Evolutionary conservation across 2,113 vertebrate species (phyloP).

Genomic region (Chionomys nivalis): DNA sequence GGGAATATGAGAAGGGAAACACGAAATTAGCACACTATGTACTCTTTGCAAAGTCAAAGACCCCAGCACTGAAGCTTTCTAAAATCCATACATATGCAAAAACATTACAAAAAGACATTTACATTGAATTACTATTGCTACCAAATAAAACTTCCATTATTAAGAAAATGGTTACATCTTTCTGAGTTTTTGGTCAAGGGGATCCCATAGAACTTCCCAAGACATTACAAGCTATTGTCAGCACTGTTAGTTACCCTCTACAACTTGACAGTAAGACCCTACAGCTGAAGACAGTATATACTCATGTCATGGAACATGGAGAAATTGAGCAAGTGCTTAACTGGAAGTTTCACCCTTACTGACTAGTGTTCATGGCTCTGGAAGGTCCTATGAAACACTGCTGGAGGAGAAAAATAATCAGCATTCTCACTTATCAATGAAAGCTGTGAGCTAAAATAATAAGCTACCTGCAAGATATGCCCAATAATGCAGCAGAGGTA

Average conservation of each 20-base stretch:
- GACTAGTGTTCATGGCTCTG: background rate
- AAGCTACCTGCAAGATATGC: background rate
- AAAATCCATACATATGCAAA: background rate
- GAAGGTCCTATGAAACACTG: background rate
- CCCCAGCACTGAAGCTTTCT: background rate
- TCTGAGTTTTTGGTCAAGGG: background rate
- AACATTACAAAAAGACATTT: background rate
- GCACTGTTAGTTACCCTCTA: background rate
- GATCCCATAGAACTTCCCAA: background rate
- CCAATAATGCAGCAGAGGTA: background rate
- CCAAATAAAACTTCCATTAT: background rate
- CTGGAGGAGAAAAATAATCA: background rate
- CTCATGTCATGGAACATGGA: background rate
- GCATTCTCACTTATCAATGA: background rate
- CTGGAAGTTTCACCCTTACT: background rate
- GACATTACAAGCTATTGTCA: background rate
- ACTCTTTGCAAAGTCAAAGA: background rate
- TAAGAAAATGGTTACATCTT: background rate
- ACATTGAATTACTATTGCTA: background rate
- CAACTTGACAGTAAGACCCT: background rate
- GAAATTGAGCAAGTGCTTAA: background rate
- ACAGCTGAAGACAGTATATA: too few relatives aligned
- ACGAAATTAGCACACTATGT: background rate
- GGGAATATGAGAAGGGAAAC: background rate
- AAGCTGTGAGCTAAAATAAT: background rate